A percentile compares a stretch with the other conserved stretches of the same genome.
phyloP scores from a whole-genome alignment of 2,113 vertebrate species.

The Rutilus rutilus region DNA sequence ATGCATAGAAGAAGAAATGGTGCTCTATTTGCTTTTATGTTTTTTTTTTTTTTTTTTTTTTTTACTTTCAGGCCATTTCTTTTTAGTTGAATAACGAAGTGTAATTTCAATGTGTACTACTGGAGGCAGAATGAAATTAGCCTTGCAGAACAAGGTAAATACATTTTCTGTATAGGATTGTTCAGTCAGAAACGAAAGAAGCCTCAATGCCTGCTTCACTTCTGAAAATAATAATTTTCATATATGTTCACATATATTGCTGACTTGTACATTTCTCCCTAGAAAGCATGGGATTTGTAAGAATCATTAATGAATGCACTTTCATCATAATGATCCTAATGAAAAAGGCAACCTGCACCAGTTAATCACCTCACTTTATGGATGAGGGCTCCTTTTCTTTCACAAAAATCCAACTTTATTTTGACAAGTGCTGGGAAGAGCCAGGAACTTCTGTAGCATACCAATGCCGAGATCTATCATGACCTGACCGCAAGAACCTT shows the following conservation, averaged over 20 bases:
- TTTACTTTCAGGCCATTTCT: neutral
- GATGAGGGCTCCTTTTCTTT: slow-evolving; percentile 40
- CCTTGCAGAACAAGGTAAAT: slow-evolving; percentile 17
- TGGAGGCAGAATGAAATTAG: neutral
- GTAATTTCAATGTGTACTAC: neutral
- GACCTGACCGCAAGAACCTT: slow-evolving; percentile 46
- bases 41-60: neutral
- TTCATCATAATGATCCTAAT: slow-evolving; percentile 64
- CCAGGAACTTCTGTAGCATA: slow-evolving; percentile 32
- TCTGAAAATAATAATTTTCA: neutral
- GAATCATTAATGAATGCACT: slow-evolving; percentile 55
- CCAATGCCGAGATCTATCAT: slow-evolving; percentile 52
- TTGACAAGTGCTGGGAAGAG: slow-evolving; percentile 51
- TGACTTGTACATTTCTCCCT: neutral
- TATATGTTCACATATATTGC: neutral
- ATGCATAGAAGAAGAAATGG: neutral
- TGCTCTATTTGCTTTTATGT: neutral
- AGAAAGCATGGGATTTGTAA: neutral
- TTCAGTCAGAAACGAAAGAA: neutral
- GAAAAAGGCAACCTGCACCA: slow-evolving; percentile 50
- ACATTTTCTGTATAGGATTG: neutral
- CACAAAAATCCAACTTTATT: slow-evolving; percentile 50
- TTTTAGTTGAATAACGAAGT: neutral
- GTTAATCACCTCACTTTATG: slow-evolving; percentile 59
- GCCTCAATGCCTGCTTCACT: neutral